Conservation (phyloP, 2,797 vertebrate genomes). For the Anolis apletophallus region DNA sequence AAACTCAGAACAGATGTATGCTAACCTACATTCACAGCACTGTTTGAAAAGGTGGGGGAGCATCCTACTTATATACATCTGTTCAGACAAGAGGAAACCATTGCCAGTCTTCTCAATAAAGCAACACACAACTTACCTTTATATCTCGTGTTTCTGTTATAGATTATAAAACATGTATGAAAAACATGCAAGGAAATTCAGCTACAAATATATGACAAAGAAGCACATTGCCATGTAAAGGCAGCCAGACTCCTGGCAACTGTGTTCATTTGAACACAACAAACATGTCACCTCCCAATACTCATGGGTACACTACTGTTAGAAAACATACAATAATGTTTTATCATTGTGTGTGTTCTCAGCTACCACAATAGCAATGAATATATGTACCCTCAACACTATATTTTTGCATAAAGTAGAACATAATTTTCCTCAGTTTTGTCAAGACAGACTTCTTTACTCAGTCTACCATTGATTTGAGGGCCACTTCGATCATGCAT, state of each 20-base stretch:
- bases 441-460: background rate
- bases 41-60: background rate
- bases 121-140: slow-evolving; percentile 62
- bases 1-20: slow-evolving; percentile 22
- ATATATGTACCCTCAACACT: background rate
- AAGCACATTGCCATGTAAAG: background rate
- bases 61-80: slow-evolving; percentile 42
- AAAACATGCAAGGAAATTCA: background rate
- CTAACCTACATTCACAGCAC: background rate
- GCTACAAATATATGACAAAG: background rate
- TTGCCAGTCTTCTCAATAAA: slow-evolving; percentile 7
- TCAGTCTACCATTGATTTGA: background rate
- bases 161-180: background rate
- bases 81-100: slow-evolving; percentile 46
- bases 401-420: background rate
- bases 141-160: slow-evolving; percentile 5
- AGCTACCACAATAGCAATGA: background rate
- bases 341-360: too few species aligned
- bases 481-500: background rate
- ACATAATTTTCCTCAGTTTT: too few species aligned
- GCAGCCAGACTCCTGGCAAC: background rate
- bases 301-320: too few species aligned
- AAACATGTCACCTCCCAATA: background rate
- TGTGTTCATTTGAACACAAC: background rate
- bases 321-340: background rate